Base-by-base conservation (phyloP, 2,888 invertebrate genomes). In the Andricus quercusramuli region DNA sequence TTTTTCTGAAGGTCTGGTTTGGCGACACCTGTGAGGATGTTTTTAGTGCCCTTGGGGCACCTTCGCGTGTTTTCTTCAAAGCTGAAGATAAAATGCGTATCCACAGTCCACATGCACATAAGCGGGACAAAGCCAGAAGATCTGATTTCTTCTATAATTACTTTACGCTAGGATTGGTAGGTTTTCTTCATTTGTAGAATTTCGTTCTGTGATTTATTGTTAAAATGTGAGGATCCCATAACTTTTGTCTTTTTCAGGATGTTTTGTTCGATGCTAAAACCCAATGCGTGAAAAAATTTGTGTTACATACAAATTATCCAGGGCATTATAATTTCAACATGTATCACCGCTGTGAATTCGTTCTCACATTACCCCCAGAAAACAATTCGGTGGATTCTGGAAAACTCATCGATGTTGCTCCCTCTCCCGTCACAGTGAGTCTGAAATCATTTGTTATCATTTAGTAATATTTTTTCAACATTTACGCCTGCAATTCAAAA, bases 291-390 rank as follows among this genome's bases (percentile, higher is more conserved):
- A 98, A 99, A 94, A 99, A 99, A 93, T 97, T 99, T 92, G 97
- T 99, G 62, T 94, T 99, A 80, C 99, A 99, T 94, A 99, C 99
- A 56, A 99, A 99, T 93, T 99, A 98, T 93, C 99, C 99, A n/a
- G 99, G 99, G 3, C 99, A 99, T 93, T 99, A 99, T 93, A 99
- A 99, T 94, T 99, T 99, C 94, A 99, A 99, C 92, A 99, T 99
- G 97, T 99, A 98, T 93, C 97, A 98, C 93, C 96, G 98, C 80
- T 98, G 98, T 93, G 97, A 98, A 93, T 98, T 98, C 93, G 95
- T 96, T 89, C 95, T 98, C 79, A 95, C 96, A 81, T 94, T 98
- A 87, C 95, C 95, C 81, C 94, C 96, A 1, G 96, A 96, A 85
- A 95, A 94, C 76, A 86, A 20, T 89, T 94, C 94, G 87, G 93